Conservation (phyloP, 1,140 invertebrate species). For the Polypedilum vanderplanki region DNA sequence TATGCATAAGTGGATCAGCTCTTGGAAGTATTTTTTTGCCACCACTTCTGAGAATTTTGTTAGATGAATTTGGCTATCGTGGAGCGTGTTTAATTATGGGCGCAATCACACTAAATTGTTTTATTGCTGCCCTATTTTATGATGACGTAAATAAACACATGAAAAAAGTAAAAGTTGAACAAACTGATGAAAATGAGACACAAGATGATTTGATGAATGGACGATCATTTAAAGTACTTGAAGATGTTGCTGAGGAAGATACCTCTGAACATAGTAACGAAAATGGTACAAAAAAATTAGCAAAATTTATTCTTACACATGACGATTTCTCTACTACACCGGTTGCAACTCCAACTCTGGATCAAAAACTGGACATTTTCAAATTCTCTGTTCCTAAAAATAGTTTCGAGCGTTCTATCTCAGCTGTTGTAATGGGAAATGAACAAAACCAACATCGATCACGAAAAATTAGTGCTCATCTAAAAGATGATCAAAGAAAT, state of each 20-base stretch:
- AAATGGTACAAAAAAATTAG: not conserved
- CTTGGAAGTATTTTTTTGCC: conserved; percentile 73
- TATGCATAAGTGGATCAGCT: conserved; percentile 83
- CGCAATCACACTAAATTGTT: conserved; percentile 72
- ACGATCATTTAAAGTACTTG: conserved; percentile 32
- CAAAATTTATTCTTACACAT: conserved; percentile 30
- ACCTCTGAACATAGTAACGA: not conserved
- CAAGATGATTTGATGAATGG: conserved; percentile 43
- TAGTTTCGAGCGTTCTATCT: conserved; percentile 47
- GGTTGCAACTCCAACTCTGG: not conserved
- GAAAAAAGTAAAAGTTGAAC: conserved; percentile 48
- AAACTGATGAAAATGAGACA: conserved; percentile 44
- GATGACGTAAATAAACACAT: conserved; percentile 75
- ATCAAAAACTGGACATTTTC: not conserved
- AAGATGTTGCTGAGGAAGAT: conserved; percentile 41
- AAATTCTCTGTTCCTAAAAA: conserved; percentile 35
- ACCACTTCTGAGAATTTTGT: conserved; percentile 59
- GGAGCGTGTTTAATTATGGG: conserved; percentile 75
- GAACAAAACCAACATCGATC: conserved; percentile 37
- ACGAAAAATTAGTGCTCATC: conserved; percentile 49
- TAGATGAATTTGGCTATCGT: conserved; percentile 67
- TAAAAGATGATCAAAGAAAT: conserved; percentile 40
- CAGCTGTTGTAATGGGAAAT: conserved; percentile 46
- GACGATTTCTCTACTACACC: conserved; percentile 17
- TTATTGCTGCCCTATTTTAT: conserved; percentile 74